Evolutionary conservation across 1,140 invertebrate species (phyloP), one percentile per base, ranked within the genome.

Genomic region (Lepidurus couesii): DNA sequence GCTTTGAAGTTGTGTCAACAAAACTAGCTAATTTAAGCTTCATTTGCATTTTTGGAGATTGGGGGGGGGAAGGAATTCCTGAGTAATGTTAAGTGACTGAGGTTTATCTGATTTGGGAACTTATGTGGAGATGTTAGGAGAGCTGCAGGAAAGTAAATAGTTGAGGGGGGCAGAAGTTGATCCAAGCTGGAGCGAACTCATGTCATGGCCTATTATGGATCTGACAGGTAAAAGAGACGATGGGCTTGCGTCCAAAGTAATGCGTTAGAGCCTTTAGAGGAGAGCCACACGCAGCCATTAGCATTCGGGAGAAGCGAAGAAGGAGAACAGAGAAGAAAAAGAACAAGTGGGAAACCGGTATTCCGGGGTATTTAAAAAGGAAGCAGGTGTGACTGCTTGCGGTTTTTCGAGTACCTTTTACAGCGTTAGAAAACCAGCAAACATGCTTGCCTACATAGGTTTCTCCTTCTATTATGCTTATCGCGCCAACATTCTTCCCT

Each of bases 341-440:
- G 34, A 34, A 34, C 2, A 65, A 9, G 21, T 7, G 9, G 6
- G 4, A 65, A 21, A 65, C 53, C 53, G 53, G 53, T 65, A 65
- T 65, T 65, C 13, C 53, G n/a, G 21, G 1, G 53, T 21, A 65
- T 65, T 65, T 13, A 21, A 65, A 65, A n/a, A 65, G 16, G 45
- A 47, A 65, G 53, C 53, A 65, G 53, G 53, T 65, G 53, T 13
- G 53, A 65, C 53, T 65, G 3, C 34, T 9, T 65, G 13, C 53
- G 53, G 53, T 65, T 65, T 16, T 16, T 13, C 1, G 9, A 65
- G 53, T n/a, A 7, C 8, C 13, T 65, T 65, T 65, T 16, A 65
- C 53, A 65, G 53, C 53, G 53, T 21, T 65, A 7, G 53, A 65
- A 65, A 65, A 65, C 53, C 53, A 65, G 53, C 53, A 65, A 65